Base-by-base conservation (phyloP, 2,888 invertebrate genomes). In the Pelosia muscerda region DNA sequence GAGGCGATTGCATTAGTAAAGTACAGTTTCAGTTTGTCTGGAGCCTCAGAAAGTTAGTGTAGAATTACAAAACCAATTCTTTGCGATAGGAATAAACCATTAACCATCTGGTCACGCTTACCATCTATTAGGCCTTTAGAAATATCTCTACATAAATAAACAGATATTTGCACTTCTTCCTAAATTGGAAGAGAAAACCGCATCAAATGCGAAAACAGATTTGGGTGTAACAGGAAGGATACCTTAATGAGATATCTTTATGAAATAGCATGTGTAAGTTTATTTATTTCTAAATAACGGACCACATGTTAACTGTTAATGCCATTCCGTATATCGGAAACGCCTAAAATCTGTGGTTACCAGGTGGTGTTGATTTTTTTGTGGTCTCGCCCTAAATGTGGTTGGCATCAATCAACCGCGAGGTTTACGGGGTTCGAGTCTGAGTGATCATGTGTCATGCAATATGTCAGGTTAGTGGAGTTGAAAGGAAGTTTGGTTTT, bases 361-460 rank as follows among this genome's bases (percentile, higher is more conserved):
- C 91, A 92, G 91, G 90, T 91, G 92, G 73, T 70, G 71, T 72
- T 28, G 66, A 65, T 73, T 81, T 86, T 89, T 91, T 90, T 90
- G 83, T 85, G 77, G 73, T 80, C 67, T 58, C 55, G 66, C 66
- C 77, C 75, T 72, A 87, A 91, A 92, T 90, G 88, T 90, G 92
- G 86, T 92, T 85, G 78, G 80, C 84, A 90, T 92, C 91, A 88
- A 90, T 91, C 92, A 90, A 83, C 82, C 69, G 73, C 66, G 63
- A 68, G 71, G 63, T 73, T 74, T 69, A 66, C 65, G 57, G 66
- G 53, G 59, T 70, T 64, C 68, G 66, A 64, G 13, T 60, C 65
- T 70, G 59, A 65, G 61, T 80, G 67, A 80, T 77, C 49, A 71
- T 61, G 68, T 70, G 74, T 66, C 71, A 70, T 67, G 63, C 68